These are phyloP conservation scores for Netelia melanura DNA, from an alignment of 2,888 invertebrate genomes.

Conservation along the genomic window DNA sequence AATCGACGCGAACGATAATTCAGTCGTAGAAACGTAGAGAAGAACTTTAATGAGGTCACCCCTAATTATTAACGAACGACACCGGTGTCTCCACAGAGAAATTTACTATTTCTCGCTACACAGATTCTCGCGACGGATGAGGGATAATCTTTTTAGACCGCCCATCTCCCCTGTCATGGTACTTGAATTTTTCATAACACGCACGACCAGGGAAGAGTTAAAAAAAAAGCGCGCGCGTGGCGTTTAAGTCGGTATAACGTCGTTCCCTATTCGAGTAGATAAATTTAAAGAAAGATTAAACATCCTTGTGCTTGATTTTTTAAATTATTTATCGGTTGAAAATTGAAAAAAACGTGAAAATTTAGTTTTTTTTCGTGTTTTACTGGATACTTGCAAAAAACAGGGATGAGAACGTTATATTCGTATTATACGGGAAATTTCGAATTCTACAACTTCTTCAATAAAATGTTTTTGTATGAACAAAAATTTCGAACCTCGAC, in stretches of 20 bases:
- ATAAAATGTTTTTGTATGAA: no score
- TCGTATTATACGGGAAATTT: no score
- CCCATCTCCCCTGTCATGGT: constrained; percentile 18
- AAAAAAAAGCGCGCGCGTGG: background rate
- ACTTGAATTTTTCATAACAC: constrained; percentile 34
- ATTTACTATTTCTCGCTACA: background rate
- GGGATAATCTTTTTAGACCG: constrained; percentile 27
- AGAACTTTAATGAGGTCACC: constrained; percentile 36
- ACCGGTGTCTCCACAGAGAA: background rate
- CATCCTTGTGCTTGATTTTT: background rate
- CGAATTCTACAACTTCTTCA: no score
- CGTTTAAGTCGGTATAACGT: constrained; percentile 1
- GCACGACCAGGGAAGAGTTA: background rate
- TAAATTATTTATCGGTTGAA: no score
- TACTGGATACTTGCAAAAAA: no score
- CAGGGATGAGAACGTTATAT: no score
- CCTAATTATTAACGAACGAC: constrained; percentile 43
- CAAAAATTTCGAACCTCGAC: no score
- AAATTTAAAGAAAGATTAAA: background rate
- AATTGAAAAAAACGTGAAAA: no score
- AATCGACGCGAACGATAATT: constrained; percentile 13
- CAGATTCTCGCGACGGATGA: background rate
- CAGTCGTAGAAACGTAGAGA: background rate
- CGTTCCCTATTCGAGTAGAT: background rate
- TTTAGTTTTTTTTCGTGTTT: no score